These are phyloP conservation scores for Archilochus colubris DNA, from an alignment of 2,113 vertebrate genomes.

Conservation along the genomic window DNA sequence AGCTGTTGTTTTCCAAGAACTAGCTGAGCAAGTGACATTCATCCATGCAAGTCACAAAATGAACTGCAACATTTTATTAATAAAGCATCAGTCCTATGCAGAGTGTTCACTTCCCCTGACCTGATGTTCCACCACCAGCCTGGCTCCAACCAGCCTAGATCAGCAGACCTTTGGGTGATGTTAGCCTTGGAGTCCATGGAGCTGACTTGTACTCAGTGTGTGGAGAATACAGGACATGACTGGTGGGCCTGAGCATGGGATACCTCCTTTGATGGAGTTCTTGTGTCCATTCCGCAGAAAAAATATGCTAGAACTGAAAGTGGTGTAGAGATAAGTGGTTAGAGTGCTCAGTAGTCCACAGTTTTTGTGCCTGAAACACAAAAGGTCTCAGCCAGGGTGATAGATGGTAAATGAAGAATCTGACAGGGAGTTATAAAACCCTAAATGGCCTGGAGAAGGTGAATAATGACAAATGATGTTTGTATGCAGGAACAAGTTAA, in stretches of 20 bases:
- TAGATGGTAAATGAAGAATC: neutral
- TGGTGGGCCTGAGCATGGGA: neutral
- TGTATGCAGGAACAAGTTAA: neutral
- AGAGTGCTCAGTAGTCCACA: neutral
- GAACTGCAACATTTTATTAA: neutral
- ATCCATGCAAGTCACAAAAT: neutral
- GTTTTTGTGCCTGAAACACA: neutral
- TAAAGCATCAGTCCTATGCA: neutral
- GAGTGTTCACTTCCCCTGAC: accelerated
- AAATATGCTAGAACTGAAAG: neutral
- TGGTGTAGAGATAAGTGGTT: neutral
- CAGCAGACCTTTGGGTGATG: neutral
- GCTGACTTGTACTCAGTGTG: neutral
- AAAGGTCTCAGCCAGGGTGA: neutral
- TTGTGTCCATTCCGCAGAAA: neutral
- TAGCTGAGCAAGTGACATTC: neutral
- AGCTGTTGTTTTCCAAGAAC: neutral
- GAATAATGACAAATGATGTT: neutral
- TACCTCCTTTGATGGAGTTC: neutral
- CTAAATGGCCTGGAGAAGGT: neutral
- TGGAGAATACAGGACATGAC: neutral
- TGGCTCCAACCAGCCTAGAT: neutral
- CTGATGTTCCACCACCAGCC: neutral
- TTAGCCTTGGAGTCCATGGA: neutral
- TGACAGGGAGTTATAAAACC: neutral